phyloP scores from a whole-genome alignment of 2,113 vertebrate genomes.

The Tiliqua scincoides region DNA sequence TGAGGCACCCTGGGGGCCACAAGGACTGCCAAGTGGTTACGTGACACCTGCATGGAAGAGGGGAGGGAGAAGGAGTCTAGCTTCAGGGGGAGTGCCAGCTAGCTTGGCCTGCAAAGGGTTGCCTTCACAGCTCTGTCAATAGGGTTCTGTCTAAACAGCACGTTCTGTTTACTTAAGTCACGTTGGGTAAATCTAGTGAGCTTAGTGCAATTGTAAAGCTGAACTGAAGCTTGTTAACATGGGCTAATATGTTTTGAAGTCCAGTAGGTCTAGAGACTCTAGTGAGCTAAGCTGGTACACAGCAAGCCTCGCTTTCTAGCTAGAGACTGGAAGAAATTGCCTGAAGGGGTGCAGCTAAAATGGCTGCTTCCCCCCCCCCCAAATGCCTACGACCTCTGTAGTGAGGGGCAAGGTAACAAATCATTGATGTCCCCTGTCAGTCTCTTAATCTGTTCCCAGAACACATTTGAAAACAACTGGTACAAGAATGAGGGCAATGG shows the following conservation, averaged over 20 bases:
- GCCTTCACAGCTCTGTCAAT: slow-evolving; percentile 9
- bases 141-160: slow-evolving; percentile 20
- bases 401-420: background rate
- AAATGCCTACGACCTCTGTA: no score
- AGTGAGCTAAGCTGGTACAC: background rate
- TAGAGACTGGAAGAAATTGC: background rate
- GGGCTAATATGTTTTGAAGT: background rate
- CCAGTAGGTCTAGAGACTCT: background rate
- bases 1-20: background rate
- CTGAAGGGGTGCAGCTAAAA: background rate
- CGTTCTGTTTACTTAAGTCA: slow-evolving; percentile 8
- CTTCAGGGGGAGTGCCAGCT: background rate
- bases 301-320: background rate
- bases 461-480: background rate
- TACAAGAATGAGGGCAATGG: background rate
- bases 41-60: background rate
- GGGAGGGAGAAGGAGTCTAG: background rate
- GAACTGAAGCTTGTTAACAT: slow-evolving; percentile 7
- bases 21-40: background rate
- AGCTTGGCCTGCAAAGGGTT: background rate
- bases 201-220: slow-evolving; percentile 9
- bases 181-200: slow-evolving; percentile 21
- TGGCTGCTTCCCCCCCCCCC: no score
- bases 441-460: background rate
- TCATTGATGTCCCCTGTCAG: background rate